Evolutionary conservation across 2,888 invertebrate genomes (phyloP), one percentile per base, ranked within the genome.

Genomic region (Glomeris marginata): DNA sequence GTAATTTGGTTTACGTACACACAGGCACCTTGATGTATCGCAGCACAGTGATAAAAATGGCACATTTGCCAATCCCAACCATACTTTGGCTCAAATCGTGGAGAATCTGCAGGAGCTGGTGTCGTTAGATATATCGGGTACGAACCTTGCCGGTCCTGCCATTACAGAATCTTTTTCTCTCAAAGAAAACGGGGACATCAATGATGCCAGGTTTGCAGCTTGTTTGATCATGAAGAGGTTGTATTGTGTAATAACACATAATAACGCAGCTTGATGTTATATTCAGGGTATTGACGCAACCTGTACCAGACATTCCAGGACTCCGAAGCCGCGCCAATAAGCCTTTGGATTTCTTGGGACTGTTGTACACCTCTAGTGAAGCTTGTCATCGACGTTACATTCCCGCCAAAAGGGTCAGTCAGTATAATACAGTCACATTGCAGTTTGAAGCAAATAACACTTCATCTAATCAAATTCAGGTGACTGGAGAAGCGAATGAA

Each of bases 81-180:
- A 76, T 54, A 71, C 79, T 33, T 69, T 97, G 38, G 71, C 77
- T 20, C 73, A 74, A 57, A 70, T 97, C 36, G 78, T 92, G 11
- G 72, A 74, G 46, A 77, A 72, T 62, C 72, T 97, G 59, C 82
- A 84, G 0, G 66, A 77, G 46, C 69, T 97, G 52, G 76, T 77
- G 40, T 85, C 85, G 21, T 70, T 97, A 59, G 95, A 97, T 69
- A 90, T 97, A 63, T 91, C 94, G 2, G 92, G 92, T 13, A 95
- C 95, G 16, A 94, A 97, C 72, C 72, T 97, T 56, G 90, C 92
- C 38, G 90, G 92, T 13, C 77, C 78, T 48, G 86, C 86, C 43
- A 58, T 58, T 22, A 56, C 54, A 44, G 55, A 52, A 51, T 49
- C 45, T 38, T 45, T 21, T 35, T 45, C 41, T 18, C 11, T n/a